These are phyloP conservation scores for Portunus trituberculatus DNA, from an alignment of 1,140 invertebrate genomes.

Conservation along the genomic window DNA sequence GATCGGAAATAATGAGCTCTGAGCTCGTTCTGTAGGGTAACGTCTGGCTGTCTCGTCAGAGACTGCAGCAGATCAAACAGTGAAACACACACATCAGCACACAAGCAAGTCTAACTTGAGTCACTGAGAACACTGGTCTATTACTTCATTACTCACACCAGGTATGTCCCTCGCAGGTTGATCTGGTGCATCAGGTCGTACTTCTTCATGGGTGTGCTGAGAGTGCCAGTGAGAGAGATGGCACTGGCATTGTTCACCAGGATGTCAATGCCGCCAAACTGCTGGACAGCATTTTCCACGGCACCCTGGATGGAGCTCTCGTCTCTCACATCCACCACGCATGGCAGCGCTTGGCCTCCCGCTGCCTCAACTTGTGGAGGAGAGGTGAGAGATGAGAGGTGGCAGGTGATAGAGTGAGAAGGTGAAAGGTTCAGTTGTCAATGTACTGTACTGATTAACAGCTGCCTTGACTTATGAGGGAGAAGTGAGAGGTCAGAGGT, in stretches of 20 bases:
- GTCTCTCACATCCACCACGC: conserved; percentile 93
- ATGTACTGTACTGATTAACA: too few species aligned
- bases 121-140: background rate
- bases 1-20: too few species aligned
- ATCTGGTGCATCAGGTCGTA: conserved; percentile 97
- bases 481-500: too few species aligned
- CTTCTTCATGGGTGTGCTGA: conserved; percentile 95
- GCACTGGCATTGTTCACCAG: conserved; percentile 98
- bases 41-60: too few species aligned
- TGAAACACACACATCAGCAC: too few species aligned
- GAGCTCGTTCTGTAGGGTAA: too few species aligned
- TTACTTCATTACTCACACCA: conserved; percentile 87
- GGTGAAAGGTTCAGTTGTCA: too few species aligned
- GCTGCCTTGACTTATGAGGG: too few species aligned
- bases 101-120: too few species aligned
- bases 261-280: conserved; percentile 98
- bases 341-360: conserved; percentile 86
- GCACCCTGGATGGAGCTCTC: conserved; percentile 91
- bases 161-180: conserved; percentile 95
- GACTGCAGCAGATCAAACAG: too few species aligned
- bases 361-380: conserved; percentile 74
- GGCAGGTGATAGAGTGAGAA: too few species aligned
- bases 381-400: too few species aligned
- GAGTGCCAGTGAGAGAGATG: conserved; percentile 93
- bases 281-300: conserved; percentile 92